These are phyloP conservation scores for Sesamia nonagrioides DNA, from an alignment of 1,140 invertebrate genomes.

Conservation along the genomic window DNA sequence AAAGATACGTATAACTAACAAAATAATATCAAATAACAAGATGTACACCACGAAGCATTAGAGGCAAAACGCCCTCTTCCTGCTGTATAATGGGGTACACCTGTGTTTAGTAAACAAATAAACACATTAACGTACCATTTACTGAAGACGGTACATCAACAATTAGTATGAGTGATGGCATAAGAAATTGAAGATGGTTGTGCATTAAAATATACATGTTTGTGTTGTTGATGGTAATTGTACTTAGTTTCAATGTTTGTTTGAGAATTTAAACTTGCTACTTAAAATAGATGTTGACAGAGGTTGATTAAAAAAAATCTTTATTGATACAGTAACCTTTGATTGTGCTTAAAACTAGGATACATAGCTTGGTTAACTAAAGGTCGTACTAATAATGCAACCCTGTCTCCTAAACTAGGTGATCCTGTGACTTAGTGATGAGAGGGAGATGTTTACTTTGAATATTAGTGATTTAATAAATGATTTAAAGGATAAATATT, in stretches of 20 bases:
- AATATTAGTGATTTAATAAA: too few relatives aligned
- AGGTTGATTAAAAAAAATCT: too few relatives aligned
- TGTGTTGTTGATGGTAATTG: constrained; percentile 2
- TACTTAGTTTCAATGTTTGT: not conserved
- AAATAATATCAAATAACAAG: not conserved
- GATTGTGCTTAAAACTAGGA: too few relatives aligned
- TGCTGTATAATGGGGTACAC: not conserved
- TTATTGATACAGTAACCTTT: too few relatives aligned
- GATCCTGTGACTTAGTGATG: too few relatives aligned
- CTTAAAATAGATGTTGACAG: not conserved
- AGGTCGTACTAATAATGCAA: too few relatives aligned
- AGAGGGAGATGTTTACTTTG: too few relatives aligned
- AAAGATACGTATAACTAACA: not conserved
- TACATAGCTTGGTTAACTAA: too few relatives aligned
- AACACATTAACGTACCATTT: constrained; percentile 34
- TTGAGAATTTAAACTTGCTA: not conserved
- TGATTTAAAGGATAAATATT: too few relatives aligned
- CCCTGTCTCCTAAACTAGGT: too few relatives aligned
- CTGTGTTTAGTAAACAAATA: constrained; percentile 1
- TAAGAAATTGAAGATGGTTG: not conserved
- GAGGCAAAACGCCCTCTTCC: not conserved
- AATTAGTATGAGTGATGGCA: constrained; percentile 5
- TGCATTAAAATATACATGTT: not conserved
- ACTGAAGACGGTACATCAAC: not conserved
- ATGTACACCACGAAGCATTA: not conserved